Evolutionary conservation across 1,140 invertebrate species (phyloP).

Genomic region (Drosophila pandora): DNA sequence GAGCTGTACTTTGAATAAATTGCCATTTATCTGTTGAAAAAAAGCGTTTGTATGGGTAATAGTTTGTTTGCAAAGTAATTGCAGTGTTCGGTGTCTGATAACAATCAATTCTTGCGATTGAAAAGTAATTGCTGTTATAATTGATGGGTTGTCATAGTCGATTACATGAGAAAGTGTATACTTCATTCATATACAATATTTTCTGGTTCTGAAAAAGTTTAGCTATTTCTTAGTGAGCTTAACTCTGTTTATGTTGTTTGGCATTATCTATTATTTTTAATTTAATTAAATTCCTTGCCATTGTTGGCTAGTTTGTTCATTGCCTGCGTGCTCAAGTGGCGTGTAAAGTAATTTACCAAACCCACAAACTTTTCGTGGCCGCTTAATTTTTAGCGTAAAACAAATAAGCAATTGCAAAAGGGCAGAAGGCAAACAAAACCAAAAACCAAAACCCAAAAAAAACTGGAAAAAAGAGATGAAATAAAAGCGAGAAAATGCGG

Average conservation of each 20-base stretch:
- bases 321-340: conserved; percentile 78
- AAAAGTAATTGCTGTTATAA: conserved; percentile 49
- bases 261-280: conserved; percentile 50
- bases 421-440: conserved; percentile 22
- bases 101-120: conserved; percentile 38
- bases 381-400: conserved; percentile 78
- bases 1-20: conserved; percentile 15
- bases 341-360: conserved; percentile 74
- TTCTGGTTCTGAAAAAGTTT: not conserved
- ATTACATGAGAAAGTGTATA: not conserved
- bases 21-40: conserved; percentile 9
- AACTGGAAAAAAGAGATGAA: too few relatives aligned
- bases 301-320: conserved; percentile 35
- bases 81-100: conserved; percentile 36
- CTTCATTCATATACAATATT: not conserved
- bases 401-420: conserved; percentile 72
- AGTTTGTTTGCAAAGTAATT: conserved; percentile 45
- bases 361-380: conserved; percentile 54
- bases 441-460: not conserved
- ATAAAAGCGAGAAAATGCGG: conserved; percentile 21
- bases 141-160: conserved; percentile 36
- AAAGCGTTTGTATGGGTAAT: conserved; percentile 4
- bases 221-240: too few relatives aligned
- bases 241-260: not conserved
- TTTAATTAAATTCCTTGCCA: conserved; percentile 65